These are phyloP conservation scores for Calephelis perditalis DNA, from an alignment of 2,888 invertebrate genomes.

Conservation along the genomic window DNA sequence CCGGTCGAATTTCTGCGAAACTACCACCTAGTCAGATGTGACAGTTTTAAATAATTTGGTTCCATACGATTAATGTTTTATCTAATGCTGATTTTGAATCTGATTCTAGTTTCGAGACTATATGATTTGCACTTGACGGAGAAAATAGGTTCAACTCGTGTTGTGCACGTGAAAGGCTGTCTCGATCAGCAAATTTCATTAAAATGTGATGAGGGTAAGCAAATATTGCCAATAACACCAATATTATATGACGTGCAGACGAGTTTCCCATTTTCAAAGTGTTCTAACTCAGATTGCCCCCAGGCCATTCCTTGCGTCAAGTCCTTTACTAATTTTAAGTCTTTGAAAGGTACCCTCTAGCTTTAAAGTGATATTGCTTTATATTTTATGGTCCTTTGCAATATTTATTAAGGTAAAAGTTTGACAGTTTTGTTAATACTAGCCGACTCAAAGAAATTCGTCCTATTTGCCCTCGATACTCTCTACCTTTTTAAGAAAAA, in stretches of 20 bases:
- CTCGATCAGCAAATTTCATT: conserved; percentile 22
- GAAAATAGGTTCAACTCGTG: neutral
- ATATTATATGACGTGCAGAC: conserved; percentile 51
- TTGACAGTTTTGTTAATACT: neutral
- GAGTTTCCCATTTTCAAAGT: conserved; percentile 66
- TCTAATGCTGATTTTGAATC: no score
- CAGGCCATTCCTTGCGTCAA: conserved; percentile 67
- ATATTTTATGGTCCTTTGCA: neutral
- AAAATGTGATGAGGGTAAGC: conserved; percentile 50
- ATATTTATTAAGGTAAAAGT: neutral
- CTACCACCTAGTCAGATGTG: no score
- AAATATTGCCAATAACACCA: conserved; percentile 29
- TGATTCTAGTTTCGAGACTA: no score
- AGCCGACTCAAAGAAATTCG: no score
- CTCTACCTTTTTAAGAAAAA: no score
- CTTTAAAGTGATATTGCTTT: conserved; percentile 1
- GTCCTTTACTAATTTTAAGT: conserved; percentile 68
- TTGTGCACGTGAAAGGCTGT: conserved; percentile 20
- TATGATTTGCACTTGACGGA: neutral
- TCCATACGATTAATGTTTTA: no score
- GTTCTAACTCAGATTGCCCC: conserved; percentile 55
- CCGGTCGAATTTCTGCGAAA: no score
- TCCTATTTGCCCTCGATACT: no score
- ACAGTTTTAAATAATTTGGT: no score
- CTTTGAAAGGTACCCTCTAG: conserved; percentile 46